Percentiles rank a stretch among this genome's conserved stretches.
phyloP scores from a whole-genome alignment of 1,140 invertebrate species.

The Macrobrachium rosenbergii region DNA sequence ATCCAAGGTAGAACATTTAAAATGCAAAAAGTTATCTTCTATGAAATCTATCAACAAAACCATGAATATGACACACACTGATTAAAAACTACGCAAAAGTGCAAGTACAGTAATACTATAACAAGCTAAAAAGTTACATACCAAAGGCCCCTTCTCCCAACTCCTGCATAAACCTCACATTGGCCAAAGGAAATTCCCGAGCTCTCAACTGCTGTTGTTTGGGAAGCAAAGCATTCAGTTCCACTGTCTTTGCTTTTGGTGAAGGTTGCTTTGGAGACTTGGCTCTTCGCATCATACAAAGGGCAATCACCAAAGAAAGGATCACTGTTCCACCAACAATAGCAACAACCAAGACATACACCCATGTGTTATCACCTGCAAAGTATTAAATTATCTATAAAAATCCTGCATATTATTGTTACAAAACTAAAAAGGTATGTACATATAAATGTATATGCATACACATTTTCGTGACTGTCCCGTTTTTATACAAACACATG shows the following conservation, averaged over 20 bases:
- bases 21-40: neutral
- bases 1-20: neutral
- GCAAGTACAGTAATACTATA: neutral
- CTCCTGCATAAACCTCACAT: conserved; percentile 92
- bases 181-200: conserved; percentile 77
- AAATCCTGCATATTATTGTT: neutral
- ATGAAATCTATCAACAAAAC: neutral
- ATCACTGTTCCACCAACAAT: conserved; percentile 74
- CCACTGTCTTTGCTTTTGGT: conserved; percentile 73
- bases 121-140: conserved; percentile 69
- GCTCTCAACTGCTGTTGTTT: conserved; percentile 70
- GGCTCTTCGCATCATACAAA: conserved; percentile 65
- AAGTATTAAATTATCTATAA: neutral
- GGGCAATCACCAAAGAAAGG: conserved; percentile 66
- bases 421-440: neutral
- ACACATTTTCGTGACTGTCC: no score
- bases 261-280: conserved; percentile 56
- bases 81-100: no score
- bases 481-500: no score
- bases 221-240: conserved; percentile 82
- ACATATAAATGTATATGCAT: no score
- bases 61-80: neutral
- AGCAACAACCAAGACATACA: conserved; percentile 73
- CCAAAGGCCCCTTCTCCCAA: conserved; percentile 97
- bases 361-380: conserved; percentile 59